Percentiles rank a stretch among this genome's conserved stretches.
These are phyloP conservation scores for Cinclus mexicanus DNA, from an alignment of 2,113 vertebrate genomes.

Conservation along the genomic window DNA sequence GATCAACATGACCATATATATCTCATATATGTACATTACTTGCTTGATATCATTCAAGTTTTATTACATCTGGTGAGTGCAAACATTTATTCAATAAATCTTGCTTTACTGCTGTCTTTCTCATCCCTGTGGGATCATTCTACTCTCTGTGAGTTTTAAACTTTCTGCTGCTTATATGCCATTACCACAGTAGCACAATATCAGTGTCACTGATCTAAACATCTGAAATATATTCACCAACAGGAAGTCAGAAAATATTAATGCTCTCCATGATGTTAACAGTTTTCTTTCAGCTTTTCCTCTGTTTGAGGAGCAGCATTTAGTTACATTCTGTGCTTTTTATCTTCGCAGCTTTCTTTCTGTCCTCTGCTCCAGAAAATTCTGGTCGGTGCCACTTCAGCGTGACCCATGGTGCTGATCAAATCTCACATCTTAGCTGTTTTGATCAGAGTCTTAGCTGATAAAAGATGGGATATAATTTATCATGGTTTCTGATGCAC, in stretches of 20 bases:
- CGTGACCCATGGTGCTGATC: neutral
- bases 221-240: neutral
- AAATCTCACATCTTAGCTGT: neutral
- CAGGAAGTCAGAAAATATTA: neutral
- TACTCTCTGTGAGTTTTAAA: neutral
- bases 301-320: neutral
- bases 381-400: neutral
- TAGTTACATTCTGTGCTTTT: neutral
- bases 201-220: neutral
- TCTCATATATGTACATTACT: conserved; percentile 8
- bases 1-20: neutral
- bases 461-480: neutral
- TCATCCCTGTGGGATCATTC: neutral
- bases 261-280: neutral
- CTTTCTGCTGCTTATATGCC: neutral
- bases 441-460: neutral
- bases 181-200: neutral
- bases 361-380: neutral
- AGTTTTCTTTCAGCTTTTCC: neutral
- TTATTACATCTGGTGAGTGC: conserved; percentile 29
- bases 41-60: conserved; percentile 3
- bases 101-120: neutral
- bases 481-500: neutral
- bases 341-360: neutral
- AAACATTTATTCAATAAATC: conserved; percentile 49